A percentile compares a stretch with the other conserved stretches of the same genome.
Evolutionary conservation across 2,797 vertebrate species (phyloP).

Genomic region (Liasis olivaceus): DNA sequence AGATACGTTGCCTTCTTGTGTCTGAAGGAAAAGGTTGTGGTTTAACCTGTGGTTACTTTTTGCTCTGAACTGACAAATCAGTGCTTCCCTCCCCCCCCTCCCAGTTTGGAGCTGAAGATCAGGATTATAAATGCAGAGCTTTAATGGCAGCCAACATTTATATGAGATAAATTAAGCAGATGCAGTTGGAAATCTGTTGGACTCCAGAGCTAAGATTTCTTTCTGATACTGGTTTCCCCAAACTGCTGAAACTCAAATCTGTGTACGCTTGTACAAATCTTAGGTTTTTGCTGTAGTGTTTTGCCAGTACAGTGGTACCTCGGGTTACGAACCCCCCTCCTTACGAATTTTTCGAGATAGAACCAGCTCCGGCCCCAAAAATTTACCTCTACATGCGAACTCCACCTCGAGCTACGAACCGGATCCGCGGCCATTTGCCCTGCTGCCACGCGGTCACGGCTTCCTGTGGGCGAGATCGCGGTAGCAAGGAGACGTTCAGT

Average conservation of each 20-base stretch:
- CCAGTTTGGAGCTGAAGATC: neutral
- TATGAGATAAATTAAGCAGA: neutral
- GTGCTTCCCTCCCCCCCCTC: too few relatives aligned
- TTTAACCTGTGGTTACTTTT: neutral
- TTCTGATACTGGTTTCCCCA: neutral
- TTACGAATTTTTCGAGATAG: too few relatives aligned
- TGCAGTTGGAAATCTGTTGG: neutral
- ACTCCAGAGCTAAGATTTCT: neutral
- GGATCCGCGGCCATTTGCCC: too few relatives aligned
- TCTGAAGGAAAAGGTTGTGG: neutral
- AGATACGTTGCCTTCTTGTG: neutral
- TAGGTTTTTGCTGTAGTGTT: neutral
- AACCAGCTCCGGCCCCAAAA: too few relatives aligned
- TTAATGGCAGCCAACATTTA: neutral
- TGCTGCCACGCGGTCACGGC: too few relatives aligned
- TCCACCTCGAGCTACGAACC: too few relatives aligned
- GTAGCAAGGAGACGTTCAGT: too few relatives aligned
- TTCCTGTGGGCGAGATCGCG: too few relatives aligned
- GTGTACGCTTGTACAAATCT: neutral
- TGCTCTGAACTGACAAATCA: neutral
- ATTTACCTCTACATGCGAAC: too few relatives aligned
- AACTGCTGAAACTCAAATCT: neutral
- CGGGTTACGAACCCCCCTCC: too few relatives aligned
- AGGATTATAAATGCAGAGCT: conserved; percentile 14
- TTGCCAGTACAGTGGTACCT: too few relatives aligned